phyloP scores from a whole-genome alignment of 2,113 vertebrate species.

The Oncorhynchus clarkii region DNA sequence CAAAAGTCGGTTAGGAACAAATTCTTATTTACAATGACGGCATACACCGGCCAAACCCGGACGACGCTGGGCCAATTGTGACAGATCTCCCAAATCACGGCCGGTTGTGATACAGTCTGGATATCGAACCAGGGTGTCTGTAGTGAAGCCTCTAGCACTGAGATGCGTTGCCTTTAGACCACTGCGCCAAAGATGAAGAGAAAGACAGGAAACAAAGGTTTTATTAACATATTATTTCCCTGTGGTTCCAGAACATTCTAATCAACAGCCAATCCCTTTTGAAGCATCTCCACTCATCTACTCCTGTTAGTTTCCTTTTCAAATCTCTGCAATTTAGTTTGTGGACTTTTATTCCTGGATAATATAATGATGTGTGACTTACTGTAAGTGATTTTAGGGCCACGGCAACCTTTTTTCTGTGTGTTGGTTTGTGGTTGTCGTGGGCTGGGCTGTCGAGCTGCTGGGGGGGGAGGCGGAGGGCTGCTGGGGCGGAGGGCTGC shows the following conservation, averaged over 20 bases:
- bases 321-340: constrained; percentile 49
- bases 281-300: constrained; percentile 31
- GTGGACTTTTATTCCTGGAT: constrained; percentile 59
- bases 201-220: not conserved
- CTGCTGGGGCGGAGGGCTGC: too few relatives aligned
- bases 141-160: too few relatives aligned
- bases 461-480: too few relatives aligned
- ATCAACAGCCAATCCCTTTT: constrained; percentile 60
- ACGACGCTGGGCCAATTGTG: too few relatives aligned
- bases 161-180: too few relatives aligned
- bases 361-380: constrained; percentile 60
- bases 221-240: not conserved
- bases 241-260: not conserved
- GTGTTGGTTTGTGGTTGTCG: not conserved
- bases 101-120: too few relatives aligned
- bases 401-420: constrained; percentile 67
- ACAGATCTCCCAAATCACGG: too few relatives aligned
- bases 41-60: too few relatives aligned
- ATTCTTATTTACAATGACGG: too few relatives aligned
- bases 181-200: too few relatives aligned
- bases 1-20: too few relatives aligned
- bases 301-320: constrained; percentile 34
- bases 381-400: constrained; percentile 64
- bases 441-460: not conserved
- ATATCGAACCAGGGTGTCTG: too few relatives aligned